phyloP scores from a whole-genome alignment of 2,797 vertebrate species.

The Pachyuromys duprasi region DNA sequence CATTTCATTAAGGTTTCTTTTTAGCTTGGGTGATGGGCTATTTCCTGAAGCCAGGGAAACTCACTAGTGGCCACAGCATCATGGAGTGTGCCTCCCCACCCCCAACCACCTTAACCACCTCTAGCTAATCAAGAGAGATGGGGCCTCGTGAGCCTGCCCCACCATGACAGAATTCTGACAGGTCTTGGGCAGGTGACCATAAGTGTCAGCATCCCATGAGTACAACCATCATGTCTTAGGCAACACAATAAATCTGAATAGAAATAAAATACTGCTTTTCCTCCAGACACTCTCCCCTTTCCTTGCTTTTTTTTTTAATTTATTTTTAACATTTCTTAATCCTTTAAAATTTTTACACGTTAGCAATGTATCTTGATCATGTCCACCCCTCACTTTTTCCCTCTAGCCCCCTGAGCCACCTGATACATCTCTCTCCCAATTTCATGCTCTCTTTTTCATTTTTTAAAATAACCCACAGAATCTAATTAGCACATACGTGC shows the following conservation, averaged over 20 bases:
- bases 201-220: too few species aligned
- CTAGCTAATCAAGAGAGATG: neutral
- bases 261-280: neutral
- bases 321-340: neutral
- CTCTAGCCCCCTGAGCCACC: neutral
- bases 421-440: neutral
- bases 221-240: neutral
- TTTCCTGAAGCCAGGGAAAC: neutral
- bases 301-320: neutral
- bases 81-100: neutral
- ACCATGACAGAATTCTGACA: neutral
- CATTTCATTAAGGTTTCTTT: neutral
- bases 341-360: neutral
- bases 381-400: neutral
- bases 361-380: neutral
- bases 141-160: too few species aligned
- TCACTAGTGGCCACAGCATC: too few species aligned
- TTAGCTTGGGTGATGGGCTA: neutral
- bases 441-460: neutral
- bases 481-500: neutral
- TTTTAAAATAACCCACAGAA: neutral
- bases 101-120: neutral
- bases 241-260: neutral
- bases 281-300: neutral
- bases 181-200: neutral